Evolutionary conservation across 2,888 invertebrate species (phyloP).

Genomic region (Clusia tigrina): DNA sequence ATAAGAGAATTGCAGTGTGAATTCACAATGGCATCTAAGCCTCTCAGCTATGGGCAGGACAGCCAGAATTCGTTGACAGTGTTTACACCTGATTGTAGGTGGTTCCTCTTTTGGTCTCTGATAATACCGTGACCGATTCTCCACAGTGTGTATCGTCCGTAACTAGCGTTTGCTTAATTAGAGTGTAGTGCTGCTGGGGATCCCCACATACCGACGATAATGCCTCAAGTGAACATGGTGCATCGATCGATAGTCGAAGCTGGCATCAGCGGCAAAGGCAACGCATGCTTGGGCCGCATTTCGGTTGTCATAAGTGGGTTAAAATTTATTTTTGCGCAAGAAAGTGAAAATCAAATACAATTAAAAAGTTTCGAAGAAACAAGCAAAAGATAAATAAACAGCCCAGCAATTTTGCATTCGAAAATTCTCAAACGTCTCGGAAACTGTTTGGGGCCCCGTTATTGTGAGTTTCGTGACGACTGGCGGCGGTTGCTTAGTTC

Average conservation of each 20-base stretch:
- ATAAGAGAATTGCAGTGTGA: no score
- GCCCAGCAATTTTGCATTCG: background rate
- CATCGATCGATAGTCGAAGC: background rate
- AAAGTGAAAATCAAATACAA: background rate
- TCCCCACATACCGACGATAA: no score
- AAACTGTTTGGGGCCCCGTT: background rate
- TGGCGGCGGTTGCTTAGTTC: background rate
- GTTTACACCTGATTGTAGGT: no score
- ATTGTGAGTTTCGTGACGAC: background rate
- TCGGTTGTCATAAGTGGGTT: constrained; percentile 16
- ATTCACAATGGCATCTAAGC: no score
- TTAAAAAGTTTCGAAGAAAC: background rate
- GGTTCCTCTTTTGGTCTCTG: no score
- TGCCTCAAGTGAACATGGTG: background rate
- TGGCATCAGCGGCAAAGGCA: no score
- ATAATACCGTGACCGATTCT: no score
- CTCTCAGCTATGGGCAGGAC: no score
- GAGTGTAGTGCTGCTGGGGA: no score
- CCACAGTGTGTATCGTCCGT: no score
- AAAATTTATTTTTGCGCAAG: constrained; percentile 10
- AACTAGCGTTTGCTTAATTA: no score
- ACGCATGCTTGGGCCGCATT: background rate
- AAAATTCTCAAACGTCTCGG: background rate
- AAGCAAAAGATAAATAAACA: background rate
- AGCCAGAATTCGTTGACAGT: no score